Evolutionary conservation across 2,797 vertebrate genomes (phyloP), one percentile per base, ranked within the genome.

Genomic region (Fistularia tabacaria): DNA sequence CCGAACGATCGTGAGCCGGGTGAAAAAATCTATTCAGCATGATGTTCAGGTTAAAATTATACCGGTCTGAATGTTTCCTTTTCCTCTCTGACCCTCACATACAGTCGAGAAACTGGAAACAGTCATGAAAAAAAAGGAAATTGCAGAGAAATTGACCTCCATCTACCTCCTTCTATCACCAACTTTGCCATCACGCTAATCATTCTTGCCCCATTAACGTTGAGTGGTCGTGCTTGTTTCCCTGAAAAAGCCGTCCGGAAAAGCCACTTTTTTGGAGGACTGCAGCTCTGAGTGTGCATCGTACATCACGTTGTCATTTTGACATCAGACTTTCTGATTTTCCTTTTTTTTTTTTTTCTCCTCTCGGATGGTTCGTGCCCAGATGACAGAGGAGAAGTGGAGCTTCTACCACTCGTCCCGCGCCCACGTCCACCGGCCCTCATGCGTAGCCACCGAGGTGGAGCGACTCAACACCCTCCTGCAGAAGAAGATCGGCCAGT

Each of bases 351-450:
- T 54, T 9, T 25, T 53, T 13, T n/a, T n/a, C n/a, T n/a, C n/a
- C n/a, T 12, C 43, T 11, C 4, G 1, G 8, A 36, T 1, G 51
- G 37, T 62, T 51, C 39, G n/a, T 38, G 1, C 49, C 43, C 73
- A 98, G 94, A 71, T 96, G 80, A 93, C 90, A 0, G 94, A 97
- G 63, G 96, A 97, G 70, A 97, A 94, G 61, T 98, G 94, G 96
- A 94, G 90, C 83, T 93, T 96, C 80, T 93, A 90, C 83, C 97
- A 97, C 56, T 89, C 95, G 1, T 91, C 94, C 45, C 92, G 95
- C 46, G 85, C 94, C 58, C 93, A 99, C 38, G 57, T 96, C 63
- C 94, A 97, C 59, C 89, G 96, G 53, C 75, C 97, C 0, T 98
- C 97, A 0, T 94, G 94, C 0, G 95, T 95, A 45, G 93, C 94